A percentile compares a stretch with the other conserved stretches of the same genome.
phyloP scores from a whole-genome alignment of 2,113 vertebrate species.

The Malurus cyaneus region DNA sequence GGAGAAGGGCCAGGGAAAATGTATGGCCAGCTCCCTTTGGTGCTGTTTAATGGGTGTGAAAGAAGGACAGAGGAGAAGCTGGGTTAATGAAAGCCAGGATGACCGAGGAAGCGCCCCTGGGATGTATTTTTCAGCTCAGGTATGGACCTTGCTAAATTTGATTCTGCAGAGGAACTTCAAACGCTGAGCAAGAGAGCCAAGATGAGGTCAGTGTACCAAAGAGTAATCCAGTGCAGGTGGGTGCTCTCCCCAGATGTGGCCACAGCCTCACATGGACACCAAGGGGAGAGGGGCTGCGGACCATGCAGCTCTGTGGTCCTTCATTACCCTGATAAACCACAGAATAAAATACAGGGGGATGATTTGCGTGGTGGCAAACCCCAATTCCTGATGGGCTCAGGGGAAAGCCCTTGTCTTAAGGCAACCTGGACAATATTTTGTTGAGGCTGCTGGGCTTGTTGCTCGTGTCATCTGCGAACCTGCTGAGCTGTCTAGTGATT shows the following conservation, averaged over 20 bases:
- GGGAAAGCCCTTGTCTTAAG: background rate
- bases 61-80: conserved; percentile 76
- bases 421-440: background rate
- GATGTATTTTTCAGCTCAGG: conserved; percentile 42
- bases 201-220: background rate
- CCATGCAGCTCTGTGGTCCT: accelerated
- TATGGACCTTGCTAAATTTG: conserved; percentile 20
- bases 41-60: conserved; percentile 83
- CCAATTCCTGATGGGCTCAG: accelerated
- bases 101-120: conserved; percentile 16
- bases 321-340: background rate
- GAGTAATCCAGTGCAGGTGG: conserved; percentile 24
- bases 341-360: background rate
- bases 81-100: conserved; percentile 84
- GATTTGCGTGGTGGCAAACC: accelerated
- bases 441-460: background rate
- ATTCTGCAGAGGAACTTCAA: conserved; percentile 34
- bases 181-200: background rate
- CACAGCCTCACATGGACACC: accelerated
- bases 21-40: conserved; percentile 75
- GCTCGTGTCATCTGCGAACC: background rate
- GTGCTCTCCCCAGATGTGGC: background rate
- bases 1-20: conserved; percentile 82
- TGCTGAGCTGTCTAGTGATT: background rate
- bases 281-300: background rate